These are phyloP conservation scores for Furcifer pardalis DNA, from an alignment of 2,797 vertebrate genomes.

Conservation along the genomic window DNA sequence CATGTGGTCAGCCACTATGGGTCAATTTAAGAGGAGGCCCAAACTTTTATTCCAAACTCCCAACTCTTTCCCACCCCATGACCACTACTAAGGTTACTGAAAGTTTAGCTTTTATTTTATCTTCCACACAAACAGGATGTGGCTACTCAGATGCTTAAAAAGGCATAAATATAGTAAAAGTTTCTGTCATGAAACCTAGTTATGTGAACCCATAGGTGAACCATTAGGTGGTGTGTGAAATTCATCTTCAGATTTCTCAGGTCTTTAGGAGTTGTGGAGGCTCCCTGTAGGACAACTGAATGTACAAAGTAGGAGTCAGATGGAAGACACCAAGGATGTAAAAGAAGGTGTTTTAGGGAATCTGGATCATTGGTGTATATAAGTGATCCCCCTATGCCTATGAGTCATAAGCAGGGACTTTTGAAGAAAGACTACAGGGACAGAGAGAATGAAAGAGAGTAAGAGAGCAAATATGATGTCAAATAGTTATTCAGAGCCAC, in stretches of 20 bases:
- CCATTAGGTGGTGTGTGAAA: not conserved
- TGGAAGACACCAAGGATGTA: not conserved
- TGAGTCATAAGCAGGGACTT: not conserved
- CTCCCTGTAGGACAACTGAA: not conserved
- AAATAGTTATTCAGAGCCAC: not conserved
- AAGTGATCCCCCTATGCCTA: too few species aligned
- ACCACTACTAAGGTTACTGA: not conserved
- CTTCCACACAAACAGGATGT: constrained; percentile 24
- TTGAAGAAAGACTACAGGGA: not conserved
- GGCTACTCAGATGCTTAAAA: constrained; percentile 2
- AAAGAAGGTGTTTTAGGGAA: not conserved
- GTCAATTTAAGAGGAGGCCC: constrained; percentile 6
- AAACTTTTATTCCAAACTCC: not conserved
- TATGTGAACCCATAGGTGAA: not conserved
- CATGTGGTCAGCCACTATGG: constrained; percentile 11
- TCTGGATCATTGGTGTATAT: not conserved
- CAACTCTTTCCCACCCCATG: not conserved
- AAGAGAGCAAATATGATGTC: not conserved
- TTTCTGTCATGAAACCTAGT: not conserved
- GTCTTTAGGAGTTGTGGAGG: not conserved
- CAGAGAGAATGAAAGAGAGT: not conserved
- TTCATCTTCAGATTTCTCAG: not conserved
- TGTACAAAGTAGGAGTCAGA: not conserved
- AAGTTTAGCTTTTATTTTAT: constrained; percentile 30
- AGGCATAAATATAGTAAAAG: not conserved